Evolutionary conservation across 53 echinoderm and acorn worm genomes (phyloP), one percentile per base, ranked within the genome.

Genomic region (Astropecten irregularis): DNA sequence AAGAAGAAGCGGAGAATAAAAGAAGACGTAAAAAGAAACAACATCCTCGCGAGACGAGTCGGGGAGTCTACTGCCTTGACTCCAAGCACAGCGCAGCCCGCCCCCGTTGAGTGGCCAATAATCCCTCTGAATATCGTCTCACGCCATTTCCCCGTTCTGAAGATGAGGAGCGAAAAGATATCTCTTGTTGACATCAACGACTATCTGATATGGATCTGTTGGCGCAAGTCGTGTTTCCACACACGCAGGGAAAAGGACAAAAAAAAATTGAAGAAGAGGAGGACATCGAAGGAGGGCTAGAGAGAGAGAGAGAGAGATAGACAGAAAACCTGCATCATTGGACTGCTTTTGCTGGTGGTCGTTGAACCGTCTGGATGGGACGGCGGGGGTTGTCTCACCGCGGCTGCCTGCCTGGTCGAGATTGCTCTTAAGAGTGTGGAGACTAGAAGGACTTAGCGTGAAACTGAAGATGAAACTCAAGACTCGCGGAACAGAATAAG

Each of bases 71-170:
- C 79, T 61, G 10, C 25, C 46, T 2, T 48, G 46, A 46, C 79
- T 61, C 62, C 79, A 11, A 16, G 61, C 60, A 44, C 46, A 36
- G n/a, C 44, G 47, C 46, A 79, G 60, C 49, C 79, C 79, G 60
- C 79, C 79, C 61, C 63, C 61, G 79, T 47, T 79, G 79, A 79
- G 79, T 61, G 79, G 79, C 61, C 60, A 79, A 79, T 79, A 79
- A 79, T 79, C 79, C 79, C 27, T 79, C 62, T 30, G 79, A 79
- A 79, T 61, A 79, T 79, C 62, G 61, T 79, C 79, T 61, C 79
- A 50, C 79, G 79, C 79, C 79, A 79, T 79, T 79, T 79, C 46
- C 61, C 79, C 79, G 63, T 79, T 29, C 61, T 11, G 6, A 20
- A 60, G 79, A 79, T 79, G 79, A 79, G 62, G 60, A 46, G 79